Evolutionary conservation across 2,113 vertebrate species (phyloP).

Genomic region (Desmodus rotundus): DNA sequence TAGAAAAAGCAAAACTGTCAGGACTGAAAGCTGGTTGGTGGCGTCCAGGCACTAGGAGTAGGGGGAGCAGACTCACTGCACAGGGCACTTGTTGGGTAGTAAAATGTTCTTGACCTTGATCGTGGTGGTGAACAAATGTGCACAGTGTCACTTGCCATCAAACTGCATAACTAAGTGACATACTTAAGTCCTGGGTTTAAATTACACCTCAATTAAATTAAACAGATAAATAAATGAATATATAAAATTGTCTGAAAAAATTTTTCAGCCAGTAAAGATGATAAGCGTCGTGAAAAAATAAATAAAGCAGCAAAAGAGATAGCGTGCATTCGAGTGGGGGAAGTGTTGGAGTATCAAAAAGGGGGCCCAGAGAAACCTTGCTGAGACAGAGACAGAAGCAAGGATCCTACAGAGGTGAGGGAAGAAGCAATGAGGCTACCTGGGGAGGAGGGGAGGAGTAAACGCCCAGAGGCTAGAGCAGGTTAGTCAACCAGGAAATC

Average conservation of each 20-base stretch:
- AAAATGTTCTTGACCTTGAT: neutral
- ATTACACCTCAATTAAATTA: neutral
- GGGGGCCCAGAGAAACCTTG: neutral
- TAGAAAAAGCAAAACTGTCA: neutral
- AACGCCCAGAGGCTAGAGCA: neutral
- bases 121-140: neutral
- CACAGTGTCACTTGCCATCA: neutral
- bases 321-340: fast-evolving
- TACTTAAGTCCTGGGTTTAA: neutral
- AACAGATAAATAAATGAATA: neutral
- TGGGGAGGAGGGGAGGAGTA: neutral
- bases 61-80: neutral
- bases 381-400: neutral
- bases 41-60: neutral
- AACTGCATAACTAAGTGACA: neutral
- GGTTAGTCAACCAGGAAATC: neutral
- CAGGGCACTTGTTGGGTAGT: neutral
- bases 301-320: neutral
- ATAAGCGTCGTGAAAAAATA: neutral
- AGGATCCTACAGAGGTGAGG: neutral
- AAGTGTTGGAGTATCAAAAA: neutral
- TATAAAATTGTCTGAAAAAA: neutral
- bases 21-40: neutral
- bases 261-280: neutral
- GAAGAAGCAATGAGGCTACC: neutral